Conservation (phyloP, 1,140 invertebrate genomes). For the Halictus rubicundus region DNA sequence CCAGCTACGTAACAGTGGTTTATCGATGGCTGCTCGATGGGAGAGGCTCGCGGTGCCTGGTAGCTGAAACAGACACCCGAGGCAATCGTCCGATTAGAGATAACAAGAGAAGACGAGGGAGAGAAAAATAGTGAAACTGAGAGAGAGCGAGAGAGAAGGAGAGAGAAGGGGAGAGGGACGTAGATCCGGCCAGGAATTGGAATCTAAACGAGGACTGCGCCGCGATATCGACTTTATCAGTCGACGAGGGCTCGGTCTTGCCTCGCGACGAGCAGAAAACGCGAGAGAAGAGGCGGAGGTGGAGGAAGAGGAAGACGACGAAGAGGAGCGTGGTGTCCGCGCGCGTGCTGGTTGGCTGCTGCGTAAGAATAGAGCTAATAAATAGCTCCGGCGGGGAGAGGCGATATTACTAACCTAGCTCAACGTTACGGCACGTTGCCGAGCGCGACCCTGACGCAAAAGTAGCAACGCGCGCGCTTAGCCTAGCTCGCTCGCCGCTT, state of each 20-base stretch:
- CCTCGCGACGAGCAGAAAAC: neutral
- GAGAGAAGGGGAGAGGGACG: no score
- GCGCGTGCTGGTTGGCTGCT: slow-evolving; percentile 49
- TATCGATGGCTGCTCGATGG: neutral
- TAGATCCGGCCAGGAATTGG: neutral
- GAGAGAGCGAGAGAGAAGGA: neutral
- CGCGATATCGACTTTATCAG: slow-evolving; percentile 18
- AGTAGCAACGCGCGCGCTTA: slow-evolving; percentile 54
- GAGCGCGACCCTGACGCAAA: slow-evolving; percentile 74
- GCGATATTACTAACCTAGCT: slow-evolving; percentile 73
- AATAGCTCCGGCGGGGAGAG: slow-evolving; percentile 57
- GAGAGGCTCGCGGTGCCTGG: no score
- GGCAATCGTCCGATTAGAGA: slow-evolving; percentile 8
- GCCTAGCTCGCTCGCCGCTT: slow-evolving; percentile 45
- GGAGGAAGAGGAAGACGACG: neutral
- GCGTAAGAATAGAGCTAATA: slow-evolving; percentile 68
- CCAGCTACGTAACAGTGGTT: neutral
- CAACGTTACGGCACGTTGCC: slow-evolving; percentile 67
- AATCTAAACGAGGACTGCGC: neutral
- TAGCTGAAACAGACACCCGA: neutral
- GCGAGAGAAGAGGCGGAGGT: neutral
- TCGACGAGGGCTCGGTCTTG: neutral
- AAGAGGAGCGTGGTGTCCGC: neutral
- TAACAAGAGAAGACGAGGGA: neutral
- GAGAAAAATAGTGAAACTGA: neutral